These are phyloP conservation scores for Pinctada fucata DNA, from an alignment of 2,888 invertebrate species.

Conservation along the genomic window DNA sequence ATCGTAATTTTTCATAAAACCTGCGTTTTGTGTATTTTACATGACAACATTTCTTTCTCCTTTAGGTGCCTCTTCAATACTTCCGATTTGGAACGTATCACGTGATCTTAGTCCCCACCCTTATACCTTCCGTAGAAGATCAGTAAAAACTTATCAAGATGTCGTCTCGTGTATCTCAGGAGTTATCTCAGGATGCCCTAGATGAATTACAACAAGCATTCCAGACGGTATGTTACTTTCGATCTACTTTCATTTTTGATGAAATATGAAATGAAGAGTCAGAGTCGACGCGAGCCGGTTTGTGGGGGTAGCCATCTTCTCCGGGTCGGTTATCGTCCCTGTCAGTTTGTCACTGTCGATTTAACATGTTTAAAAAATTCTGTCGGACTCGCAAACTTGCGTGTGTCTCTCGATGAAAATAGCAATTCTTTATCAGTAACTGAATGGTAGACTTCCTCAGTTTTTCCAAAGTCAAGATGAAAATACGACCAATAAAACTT, in stretches of 20 bases:
- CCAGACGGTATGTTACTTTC: constrained; percentile 34
- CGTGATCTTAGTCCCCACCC: constrained; percentile 21
- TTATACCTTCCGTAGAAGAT: background rate
- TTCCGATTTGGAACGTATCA: constrained; percentile 15
- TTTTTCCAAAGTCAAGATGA: too few relatives aligned
- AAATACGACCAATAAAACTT: too few relatives aligned
- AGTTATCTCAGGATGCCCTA: constrained; percentile 38
- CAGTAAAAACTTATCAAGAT: constrained; percentile 25
- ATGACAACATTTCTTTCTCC: background rate
- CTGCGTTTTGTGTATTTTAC: background rate
- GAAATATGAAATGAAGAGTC: too few relatives aligned
- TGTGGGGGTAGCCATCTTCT: constrained; percentile 25
- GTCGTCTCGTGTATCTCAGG: constrained; percentile 28
- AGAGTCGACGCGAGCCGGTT: constrained; percentile 18
- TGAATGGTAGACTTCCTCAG: too few relatives aligned
- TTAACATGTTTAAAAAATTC: too few relatives aligned
- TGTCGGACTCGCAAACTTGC: too few relatives aligned
- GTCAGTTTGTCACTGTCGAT: too few relatives aligned
- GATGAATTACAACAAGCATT: constrained; percentile 38
- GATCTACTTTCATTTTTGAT: background rate
- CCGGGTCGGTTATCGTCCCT: constrained; percentile 9
- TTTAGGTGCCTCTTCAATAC: constrained; percentile 12
- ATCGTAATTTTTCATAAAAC: too few relatives aligned
- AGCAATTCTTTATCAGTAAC: too few relatives aligned
- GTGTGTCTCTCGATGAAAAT: too few relatives aligned